Percentiles rank a stretch among this genome's conserved stretches.
These are phyloP conservation scores for Glaucidium brasilianum DNA, from an alignment of 2,113 vertebrate genomes.

Conservation along the genomic window DNA sequence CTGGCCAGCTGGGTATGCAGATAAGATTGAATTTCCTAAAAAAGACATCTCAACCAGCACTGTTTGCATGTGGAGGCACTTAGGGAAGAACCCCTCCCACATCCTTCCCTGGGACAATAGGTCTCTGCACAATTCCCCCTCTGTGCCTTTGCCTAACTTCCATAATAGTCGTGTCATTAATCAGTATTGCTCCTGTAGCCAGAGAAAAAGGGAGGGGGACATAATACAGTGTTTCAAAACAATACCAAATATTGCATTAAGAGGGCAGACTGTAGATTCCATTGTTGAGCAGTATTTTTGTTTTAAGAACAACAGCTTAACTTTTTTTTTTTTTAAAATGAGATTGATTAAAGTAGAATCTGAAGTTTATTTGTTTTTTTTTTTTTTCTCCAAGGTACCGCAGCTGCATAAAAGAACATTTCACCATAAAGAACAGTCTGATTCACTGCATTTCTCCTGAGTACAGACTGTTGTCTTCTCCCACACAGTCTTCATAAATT, in stretches of 20 bases:
- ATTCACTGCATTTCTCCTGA: slow-evolving; percentile 55
- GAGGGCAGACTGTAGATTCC: not conserved
- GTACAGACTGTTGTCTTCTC: slow-evolving; percentile 62
- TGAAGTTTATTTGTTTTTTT: slow-evolving; percentile 10
- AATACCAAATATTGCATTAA: not conserved
- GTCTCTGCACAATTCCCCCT: not conserved
- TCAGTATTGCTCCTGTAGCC: not conserved
- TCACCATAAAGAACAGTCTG: slow-evolving; percentile 56
- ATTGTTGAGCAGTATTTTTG: not conserved
- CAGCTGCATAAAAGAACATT: slow-evolving; percentile 50
- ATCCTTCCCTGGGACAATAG: not conserved
- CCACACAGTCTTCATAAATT: slow-evolving; percentile 50
- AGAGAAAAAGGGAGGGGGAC: not conserved
- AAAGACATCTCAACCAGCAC: not conserved
- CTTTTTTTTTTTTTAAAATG: not conserved
- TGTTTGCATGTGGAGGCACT: not conserved
- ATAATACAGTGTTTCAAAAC: not conserved
- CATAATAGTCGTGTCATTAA: not conserved
- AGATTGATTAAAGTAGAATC: not conserved
- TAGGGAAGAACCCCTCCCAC: not conserved
- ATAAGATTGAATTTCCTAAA: not conserved
- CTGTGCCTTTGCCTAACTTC: not conserved
- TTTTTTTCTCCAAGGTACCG: slow-evolving; percentile 14
- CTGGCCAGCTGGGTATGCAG: not conserved
- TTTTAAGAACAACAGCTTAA: not conserved